Percentiles rank a stretch among this genome's conserved stretches.
These are phyloP conservation scores for Zoanthus sansibaricus DNA, from an alignment of 92 coral and sea anemone species.

Conservation along the genomic window DNA sequence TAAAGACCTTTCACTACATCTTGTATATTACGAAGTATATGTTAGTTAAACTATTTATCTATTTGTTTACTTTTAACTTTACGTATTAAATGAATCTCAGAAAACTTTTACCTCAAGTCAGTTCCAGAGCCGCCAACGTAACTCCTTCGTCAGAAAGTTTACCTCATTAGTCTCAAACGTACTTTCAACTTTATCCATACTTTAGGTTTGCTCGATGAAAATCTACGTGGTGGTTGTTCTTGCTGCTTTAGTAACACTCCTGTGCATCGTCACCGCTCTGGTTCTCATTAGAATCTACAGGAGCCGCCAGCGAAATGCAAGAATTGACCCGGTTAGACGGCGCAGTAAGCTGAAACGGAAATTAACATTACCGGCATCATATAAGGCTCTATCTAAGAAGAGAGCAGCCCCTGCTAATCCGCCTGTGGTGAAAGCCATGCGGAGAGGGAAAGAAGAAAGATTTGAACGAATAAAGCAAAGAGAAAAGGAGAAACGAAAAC, in stretches of 20 bases:
- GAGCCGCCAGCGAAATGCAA: slow-evolving; percentile 45
- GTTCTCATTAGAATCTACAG: slow-evolving; percentile 66
- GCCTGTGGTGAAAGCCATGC: slow-evolving; percentile 53
- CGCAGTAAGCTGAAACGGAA: slow-evolving; percentile 29
- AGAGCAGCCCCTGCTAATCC: slow-evolving; percentile 50
- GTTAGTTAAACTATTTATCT: too few relatives aligned
- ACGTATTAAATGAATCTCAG: too few relatives aligned
- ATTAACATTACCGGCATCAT: not conserved
- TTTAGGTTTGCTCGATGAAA: slow-evolving; percentile 55
- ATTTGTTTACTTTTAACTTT: too few relatives aligned
- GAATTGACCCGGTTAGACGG: slow-evolving; percentile 9
- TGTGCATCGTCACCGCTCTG: slow-evolving; percentile 59
- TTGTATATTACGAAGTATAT: too few relatives aligned
- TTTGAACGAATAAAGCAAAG: slow-evolving; percentile 57
- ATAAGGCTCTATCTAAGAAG: slow-evolving; percentile 37
- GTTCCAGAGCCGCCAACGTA: too few relatives aligned
- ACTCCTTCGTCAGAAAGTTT: too few relatives aligned
- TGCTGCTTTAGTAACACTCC: slow-evolving; percentile 59
- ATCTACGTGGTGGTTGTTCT: slow-evolving; percentile 66
- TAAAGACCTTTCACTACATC: too few relatives aligned
- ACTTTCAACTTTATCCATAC: not conserved
- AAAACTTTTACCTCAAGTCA: too few relatives aligned
- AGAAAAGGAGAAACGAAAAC: slow-evolving; percentile 80
- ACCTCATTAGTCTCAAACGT: too few relatives aligned
- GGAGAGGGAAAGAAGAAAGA: slow-evolving; percentile 68